Conservation (phyloP, 2,797 vertebrate genomes). For the Pseudochromis fuscus region DNA sequence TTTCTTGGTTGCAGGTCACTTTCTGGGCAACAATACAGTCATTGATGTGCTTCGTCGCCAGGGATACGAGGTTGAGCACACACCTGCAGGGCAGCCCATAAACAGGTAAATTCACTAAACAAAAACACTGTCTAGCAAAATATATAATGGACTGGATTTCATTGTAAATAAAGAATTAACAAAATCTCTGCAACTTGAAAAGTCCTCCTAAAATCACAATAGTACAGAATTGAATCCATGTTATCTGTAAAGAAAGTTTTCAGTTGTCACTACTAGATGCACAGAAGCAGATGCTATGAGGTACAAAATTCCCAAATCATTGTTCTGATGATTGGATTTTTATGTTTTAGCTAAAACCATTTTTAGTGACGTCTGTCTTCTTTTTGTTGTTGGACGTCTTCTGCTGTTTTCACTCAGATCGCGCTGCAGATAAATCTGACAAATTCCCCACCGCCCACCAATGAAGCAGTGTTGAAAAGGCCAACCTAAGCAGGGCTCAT, state of each 20-base stretch:
- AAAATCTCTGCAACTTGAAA: neutral
- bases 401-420: slow-evolving; percentile 42
- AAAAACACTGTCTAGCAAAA: slow-evolving; percentile 4
- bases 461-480: slow-evolving; percentile 71
- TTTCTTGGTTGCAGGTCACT: slow-evolving; percentile 86
- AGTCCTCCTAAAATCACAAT: neutral
- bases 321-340: slow-evolving; percentile 30
- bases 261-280: too few relatives aligned
- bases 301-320: neutral
- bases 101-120: slow-evolving; percentile 83
- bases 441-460: slow-evolving; percentile 52
- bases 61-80: slow-evolving; percentile 91
- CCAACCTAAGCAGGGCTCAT: slow-evolving; percentile 42
- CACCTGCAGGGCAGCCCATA: slow-evolving; percentile 88
- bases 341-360: neutral
- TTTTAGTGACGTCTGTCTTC: slow-evolving; percentile 7
- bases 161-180: neutral
- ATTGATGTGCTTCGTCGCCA: slow-evolving; percentile 90
- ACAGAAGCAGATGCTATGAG: too few relatives aligned
- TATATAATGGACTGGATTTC: neutral
- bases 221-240: too few relatives aligned
- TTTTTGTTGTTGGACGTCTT: slow-evolving; percentile 14
- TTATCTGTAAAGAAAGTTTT: too few relatives aligned
- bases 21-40: slow-evolving; percentile 93
- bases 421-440: slow-evolving; percentile 54